Evolutionary conservation across 2,888 invertebrate genomes (phyloP), one percentile per base, ranked within the genome.

Genomic region (Dynastes tityus): DNA sequence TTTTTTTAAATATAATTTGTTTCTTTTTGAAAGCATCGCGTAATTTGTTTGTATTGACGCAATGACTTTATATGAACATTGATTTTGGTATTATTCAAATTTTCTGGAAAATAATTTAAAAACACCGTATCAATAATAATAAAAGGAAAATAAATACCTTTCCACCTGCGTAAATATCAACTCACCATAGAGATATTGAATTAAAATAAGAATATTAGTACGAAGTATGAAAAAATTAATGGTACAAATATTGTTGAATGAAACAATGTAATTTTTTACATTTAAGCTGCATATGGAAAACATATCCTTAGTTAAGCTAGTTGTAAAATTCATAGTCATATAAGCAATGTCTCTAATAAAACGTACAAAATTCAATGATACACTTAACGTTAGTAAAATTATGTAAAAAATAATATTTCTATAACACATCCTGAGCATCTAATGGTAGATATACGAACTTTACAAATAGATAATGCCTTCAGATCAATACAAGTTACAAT

Each of bases 361-460:
- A 63, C 32, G 13, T 63, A 27, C 27, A 32, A 32, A 63, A 29
- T 13, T 63, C n/a, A n/a, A 22, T 8, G n/a, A 55, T 55, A 22
- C 55, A 55, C 55, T 32, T 61, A 61, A 9, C 13, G 29, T 63
- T 63, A 63, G 32, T 63, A 63, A 27, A 29, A 63, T 32, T 2
- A 63, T 29, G 63, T 61, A 27, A 63, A 63, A 63, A 63, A 55
- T 55, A 32, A 32, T 63, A 63, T 63, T 13, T 63, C 29, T 63
- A 63, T 63, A 68, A 68, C 68, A 68, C 68, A 68, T 68, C 68
- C 68, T 51, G 68, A 68, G 68, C 27, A n/a, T 22, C 68, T 68
- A 68, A 68, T 27, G 65, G 13, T 68, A 68, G 45, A 32, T 68
- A 68, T 68, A 51, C 55, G 55, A 55, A 68, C 68, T 68, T 68